These are phyloP conservation scores for Myxocyprinus asiaticus DNA, from an alignment of 2,113 vertebrate genomes.

Conservation along the genomic window DNA sequence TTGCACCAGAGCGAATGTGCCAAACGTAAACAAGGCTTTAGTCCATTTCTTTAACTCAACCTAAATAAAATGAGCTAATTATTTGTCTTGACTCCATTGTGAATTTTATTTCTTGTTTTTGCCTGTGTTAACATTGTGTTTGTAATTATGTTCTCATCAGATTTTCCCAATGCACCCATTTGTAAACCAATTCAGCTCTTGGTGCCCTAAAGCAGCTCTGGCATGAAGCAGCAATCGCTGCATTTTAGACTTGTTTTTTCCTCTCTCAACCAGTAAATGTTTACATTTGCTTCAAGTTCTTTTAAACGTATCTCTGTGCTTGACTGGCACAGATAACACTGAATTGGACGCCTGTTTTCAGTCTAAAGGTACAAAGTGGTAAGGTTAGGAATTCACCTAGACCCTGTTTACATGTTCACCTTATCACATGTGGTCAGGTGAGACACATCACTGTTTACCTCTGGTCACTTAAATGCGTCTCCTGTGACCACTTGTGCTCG, in stretches of 20 bases:
- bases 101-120: slow-evolving; percentile 53
- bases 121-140: slow-evolving; percentile 56
- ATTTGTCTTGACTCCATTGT: slow-evolving; percentile 57
- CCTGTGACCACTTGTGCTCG: too few species aligned
- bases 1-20: neutral
- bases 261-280: slow-evolving; percentile 65
- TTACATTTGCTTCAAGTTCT: slow-evolving; percentile 71
- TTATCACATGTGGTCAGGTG: too few species aligned
- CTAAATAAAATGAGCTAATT: slow-evolving; percentile 47
- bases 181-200: slow-evolving; percentile 74
- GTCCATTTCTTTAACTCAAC: slow-evolving; percentile 4
- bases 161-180: slow-evolving; percentile 65
- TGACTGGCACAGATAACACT: slow-evolving; percentile 62
- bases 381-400: neutral
- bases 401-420: too few species aligned
- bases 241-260: slow-evolving; percentile 52
- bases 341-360: slow-evolving; percentile 52
- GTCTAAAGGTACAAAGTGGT: slow-evolving; percentile 2
- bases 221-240: slow-evolving; percentile 59
- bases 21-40: slow-evolving; percentile 15
- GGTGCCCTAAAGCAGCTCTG: slow-evolving; percentile 74
- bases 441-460: too few species aligned
- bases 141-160: slow-evolving; percentile 71
- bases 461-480: too few species aligned
- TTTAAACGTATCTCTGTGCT: slow-evolving; percentile 66